A percentile compares a stretch with the other conserved stretches of the same genome.
Evolutionary conservation across 2,888 invertebrate species (phyloP).

Genomic region (Neoitamus cyanurus): DNA sequence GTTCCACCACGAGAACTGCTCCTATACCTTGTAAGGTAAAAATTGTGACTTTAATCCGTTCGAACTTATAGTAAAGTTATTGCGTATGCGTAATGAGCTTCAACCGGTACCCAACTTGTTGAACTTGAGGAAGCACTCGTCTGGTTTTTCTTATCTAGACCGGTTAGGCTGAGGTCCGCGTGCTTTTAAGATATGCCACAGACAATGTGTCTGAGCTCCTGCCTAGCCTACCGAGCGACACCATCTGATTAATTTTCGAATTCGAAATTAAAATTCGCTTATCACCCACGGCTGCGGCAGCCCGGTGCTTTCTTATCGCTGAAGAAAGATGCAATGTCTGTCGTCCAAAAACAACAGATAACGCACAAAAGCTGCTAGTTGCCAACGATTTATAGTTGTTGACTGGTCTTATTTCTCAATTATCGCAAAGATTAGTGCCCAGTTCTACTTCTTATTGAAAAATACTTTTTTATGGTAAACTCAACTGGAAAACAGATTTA

Average conservation of each 20-base stretch:
- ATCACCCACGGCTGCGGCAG: neutral
- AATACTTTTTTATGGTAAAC: neutral
- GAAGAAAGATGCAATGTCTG: neutral
- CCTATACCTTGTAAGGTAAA: constrained; percentile 74
- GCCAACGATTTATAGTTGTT: neutral
- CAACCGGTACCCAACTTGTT: constrained; percentile 33
- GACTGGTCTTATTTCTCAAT: neutral
- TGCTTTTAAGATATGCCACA: constrained; percentile 11
- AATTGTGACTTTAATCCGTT: neutral
- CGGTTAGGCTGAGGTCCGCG: constrained; percentile 11
- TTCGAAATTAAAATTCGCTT: neutral
- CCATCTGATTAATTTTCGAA: neutral
- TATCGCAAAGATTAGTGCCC: neutral
- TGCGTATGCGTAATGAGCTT: constrained; percentile 20
- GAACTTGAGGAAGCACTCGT: constrained; percentile 41
- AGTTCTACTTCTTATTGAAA: neutral
- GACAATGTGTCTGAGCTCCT: constrained; percentile 23
- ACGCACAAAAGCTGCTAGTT: neutral
- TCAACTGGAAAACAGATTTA: neutral
- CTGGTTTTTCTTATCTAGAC: constrained; percentile 24
- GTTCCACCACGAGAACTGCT: constrained; percentile 73
- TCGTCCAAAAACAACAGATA: neutral
- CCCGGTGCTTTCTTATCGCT: neutral
- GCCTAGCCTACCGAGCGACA: neutral
- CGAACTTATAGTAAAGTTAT: neutral